Base-by-base conservation (phyloP, 2,888 invertebrate genomes). In the Zygothrica quintamaculata region DNA sequence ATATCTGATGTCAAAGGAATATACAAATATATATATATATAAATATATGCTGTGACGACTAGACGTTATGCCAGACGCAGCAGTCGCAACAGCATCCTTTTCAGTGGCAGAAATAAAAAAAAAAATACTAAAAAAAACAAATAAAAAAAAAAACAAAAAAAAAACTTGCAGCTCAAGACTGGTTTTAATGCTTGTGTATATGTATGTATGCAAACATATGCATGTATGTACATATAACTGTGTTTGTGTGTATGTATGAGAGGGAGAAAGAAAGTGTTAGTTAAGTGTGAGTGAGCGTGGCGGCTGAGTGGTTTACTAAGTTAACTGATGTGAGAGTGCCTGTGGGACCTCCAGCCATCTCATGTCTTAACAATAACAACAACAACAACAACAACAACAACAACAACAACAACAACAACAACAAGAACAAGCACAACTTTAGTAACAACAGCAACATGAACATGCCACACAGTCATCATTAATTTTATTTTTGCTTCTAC, bases 21-120 rank as follows among this genome's bases (percentile, higher is more conserved):
- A 44, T 44, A 53, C 31, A 15, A 37, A 31, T 26, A 44, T 16
- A 11, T 1, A 18, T 37, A 11, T 34, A n/a, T 29, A 36, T 60
- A 53, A 37, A 46, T 37, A 25, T 51, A 62, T 36, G 31, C 29
- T 42, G 50, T 56, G 47, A 34, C 42, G 74, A 74, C 78, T 77
- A 76, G 78, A 76, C 75, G 47, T 50, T 46, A 42, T 64, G 60
- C 74, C 74, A 74, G 75, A 77, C 78, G 53, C 42, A 44, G 52
- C 55, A 37, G 18, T 18, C 61, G 37, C 37, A 40, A 34, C 44
- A 73, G 59, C 78, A 74, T 76, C 78, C 66, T 66, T 66, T 42
- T 47, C 57, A 57, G 33, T 44, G 47, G 25, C 40, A 36, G 12
- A 22, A 47, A n/a, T n/a, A n/a, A n/a, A n/a, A n/a, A n/a, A n/a